These are phyloP conservation scores for Mus caroli DNA, from an alignment of 2,797 vertebrate genomes.

Conservation along the genomic window DNA sequence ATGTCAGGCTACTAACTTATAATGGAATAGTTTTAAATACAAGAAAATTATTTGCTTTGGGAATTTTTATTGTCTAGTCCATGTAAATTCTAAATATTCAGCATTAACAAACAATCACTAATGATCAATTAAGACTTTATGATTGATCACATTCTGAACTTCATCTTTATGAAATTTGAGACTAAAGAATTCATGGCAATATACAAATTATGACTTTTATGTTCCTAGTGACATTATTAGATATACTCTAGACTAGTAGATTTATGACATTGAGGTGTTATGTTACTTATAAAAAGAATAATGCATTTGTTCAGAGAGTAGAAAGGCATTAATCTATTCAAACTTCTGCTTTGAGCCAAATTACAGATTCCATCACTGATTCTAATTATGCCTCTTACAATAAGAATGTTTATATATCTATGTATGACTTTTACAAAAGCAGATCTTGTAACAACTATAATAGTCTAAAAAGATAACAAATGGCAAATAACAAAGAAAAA, in stretches of 20 bases:
- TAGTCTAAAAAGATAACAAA: constrained; percentile 13
- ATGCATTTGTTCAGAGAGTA: neutral
- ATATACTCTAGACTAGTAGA: neutral
- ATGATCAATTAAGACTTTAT: neutral
- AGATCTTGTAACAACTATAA: neutral
- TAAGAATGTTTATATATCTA: constrained; percentile 36
- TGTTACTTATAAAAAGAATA: neutral
- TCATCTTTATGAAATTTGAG: neutral
- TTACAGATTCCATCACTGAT: neutral
- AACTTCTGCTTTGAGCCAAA: neutral
- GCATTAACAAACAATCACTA: neutral
- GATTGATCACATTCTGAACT: neutral
- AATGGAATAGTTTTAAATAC: neutral
- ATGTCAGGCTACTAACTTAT: neutral
- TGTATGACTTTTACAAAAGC: constrained; percentile 24
- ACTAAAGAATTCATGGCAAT: neutral
- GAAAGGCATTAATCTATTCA: neutral
- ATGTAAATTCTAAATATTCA: neutral
- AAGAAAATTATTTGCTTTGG: neutral
- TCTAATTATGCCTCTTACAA: constrained; percentile 20
- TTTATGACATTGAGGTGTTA: neutral
- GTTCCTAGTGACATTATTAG: neutral
- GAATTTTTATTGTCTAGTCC: neutral
- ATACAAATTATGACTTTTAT: neutral
- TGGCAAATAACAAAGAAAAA: neutral